A percentile compares a stretch with the other conserved stretches of the same genome.
Evolutionary conservation across 2,888 invertebrate genomes (phyloP).

Genomic region (Cyclophora albipunctata): DNA sequence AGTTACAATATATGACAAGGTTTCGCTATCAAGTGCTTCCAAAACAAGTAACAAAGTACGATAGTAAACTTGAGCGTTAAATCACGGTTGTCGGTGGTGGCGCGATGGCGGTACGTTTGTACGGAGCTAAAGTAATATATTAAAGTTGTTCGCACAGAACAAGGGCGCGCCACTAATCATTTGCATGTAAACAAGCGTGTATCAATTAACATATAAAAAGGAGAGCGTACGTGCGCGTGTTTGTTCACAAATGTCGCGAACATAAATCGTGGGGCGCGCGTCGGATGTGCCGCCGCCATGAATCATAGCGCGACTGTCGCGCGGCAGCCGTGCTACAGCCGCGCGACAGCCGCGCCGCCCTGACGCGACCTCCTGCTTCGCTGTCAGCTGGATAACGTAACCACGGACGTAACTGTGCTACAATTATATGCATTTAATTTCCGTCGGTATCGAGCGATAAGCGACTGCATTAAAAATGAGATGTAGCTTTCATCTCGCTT

Average conservation of each 20-base stretch:
- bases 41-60: conserved; percentile 5
- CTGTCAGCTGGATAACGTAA: background rate
- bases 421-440: too few relatives aligned
- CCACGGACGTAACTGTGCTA: background rate
- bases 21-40: too few relatives aligned
- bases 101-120: conserved; percentile 2
- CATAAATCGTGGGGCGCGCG: conserved; percentile 28
- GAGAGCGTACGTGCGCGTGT: conserved; percentile 16
- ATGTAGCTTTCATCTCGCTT: too few relatives aligned
- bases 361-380: background rate
- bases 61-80: conserved; percentile 7
- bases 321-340: conserved; percentile 3
- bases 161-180: conserved; percentile 14
- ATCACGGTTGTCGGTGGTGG: too few relatives aligned
- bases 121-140: conserved; percentile 10
- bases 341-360: conserved; percentile 4
- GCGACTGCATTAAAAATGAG: too few relatives aligned
- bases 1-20: too few relatives aligned
- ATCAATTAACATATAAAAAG: conserved; percentile 25
- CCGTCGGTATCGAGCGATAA: too few relatives aligned
- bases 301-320: conserved; percentile 14
- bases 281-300: conserved; percentile 21
- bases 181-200: conserved; percentile 21
- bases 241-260: conserved; percentile 21
- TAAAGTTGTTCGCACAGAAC: background rate